A percentile compares a stretch with the other conserved stretches of the same genome.
phyloP scores from a whole-genome alignment of 2,113 vertebrate genomes.

The Anhinga anhinga region DNA sequence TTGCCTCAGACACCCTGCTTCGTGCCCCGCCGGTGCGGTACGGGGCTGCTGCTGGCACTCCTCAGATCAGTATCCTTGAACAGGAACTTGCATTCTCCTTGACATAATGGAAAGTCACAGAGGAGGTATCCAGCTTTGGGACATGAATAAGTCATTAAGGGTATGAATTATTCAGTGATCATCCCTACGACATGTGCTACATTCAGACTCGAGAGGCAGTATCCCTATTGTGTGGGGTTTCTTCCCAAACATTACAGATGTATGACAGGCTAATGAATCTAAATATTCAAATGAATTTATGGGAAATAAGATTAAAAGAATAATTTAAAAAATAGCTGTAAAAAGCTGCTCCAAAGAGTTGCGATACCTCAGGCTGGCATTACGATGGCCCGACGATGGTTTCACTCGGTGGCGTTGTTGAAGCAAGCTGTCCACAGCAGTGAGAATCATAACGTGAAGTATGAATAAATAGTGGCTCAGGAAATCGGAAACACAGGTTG shows the following conservation, averaged over 20 bases:
- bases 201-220: not conserved
- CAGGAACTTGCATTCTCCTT: not conserved
- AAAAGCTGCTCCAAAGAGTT: not conserved
- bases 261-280: not conserved
- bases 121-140: slow-evolving; percentile 29
- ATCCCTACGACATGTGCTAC: slow-evolving; percentile 4
- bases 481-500: not conserved
- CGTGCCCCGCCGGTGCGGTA: not conserved
- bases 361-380: not conserved
- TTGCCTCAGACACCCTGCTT: no score
- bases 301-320: not conserved
- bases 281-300: not conserved
- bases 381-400: not conserved
- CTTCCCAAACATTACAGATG: not conserved
- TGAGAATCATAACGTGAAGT: not conserved
- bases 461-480: not conserved
- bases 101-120: slow-evolving; percentile 55
- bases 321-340: not conserved
- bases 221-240: not conserved
- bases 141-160: slow-evolving; percentile 65
- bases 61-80: rapidly evolving
- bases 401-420: not conserved
- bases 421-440: not conserved
- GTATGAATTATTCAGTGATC: slow-evolving; percentile 66
- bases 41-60: not conserved